These are phyloP conservation scores for Chaenogobius annularis DNA, from an alignment of 2,113 vertebrate genomes.

Conservation along the genomic window DNA sequence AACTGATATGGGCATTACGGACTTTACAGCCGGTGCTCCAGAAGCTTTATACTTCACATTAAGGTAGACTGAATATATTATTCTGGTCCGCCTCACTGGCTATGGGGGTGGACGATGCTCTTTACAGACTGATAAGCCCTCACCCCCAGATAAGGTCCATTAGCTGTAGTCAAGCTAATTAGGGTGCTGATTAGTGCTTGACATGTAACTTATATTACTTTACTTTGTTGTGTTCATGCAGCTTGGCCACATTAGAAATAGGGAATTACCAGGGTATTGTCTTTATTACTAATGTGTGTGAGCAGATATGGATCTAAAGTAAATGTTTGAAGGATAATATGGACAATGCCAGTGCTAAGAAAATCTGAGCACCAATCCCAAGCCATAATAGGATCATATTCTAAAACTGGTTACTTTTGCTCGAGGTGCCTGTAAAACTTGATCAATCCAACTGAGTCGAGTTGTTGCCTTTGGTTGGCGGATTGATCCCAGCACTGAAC, in stretches of 20 bases:
- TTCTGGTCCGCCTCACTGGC: slow-evolving; percentile 37
- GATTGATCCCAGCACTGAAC: too few species aligned
- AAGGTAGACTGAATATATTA: slow-evolving; percentile 7
- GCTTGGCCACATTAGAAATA: slow-evolving; percentile 8
- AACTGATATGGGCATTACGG: too few species aligned
- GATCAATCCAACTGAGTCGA: too few species aligned
- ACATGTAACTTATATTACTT: slow-evolving; percentile 27
- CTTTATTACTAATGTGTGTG: neutral
- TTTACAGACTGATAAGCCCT: slow-evolving; percentile 36
- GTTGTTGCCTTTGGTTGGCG: too few species aligned
- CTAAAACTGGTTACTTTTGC: too few species aligned
- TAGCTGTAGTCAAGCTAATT: slow-evolving; percentile 57
- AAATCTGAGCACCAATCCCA: too few species aligned
- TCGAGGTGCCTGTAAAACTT: too few species aligned
- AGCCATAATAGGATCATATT: too few species aligned
- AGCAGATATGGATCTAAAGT: neutral
- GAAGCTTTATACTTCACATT: neutral
- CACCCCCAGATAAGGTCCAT: slow-evolving; percentile 51
- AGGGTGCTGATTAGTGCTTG: slow-evolving; percentile 37
- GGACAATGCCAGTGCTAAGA: too few species aligned
- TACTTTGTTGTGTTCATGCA: neutral
- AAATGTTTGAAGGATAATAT: too few species aligned
- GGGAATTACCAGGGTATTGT: neutral
- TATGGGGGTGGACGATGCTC: neutral
- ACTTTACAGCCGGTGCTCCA: neutral